Evolutionary conservation across 2,888 invertebrate species (phyloP), one percentile per base, ranked within the genome.

Genomic region (Limnephilus marmoratus): DNA sequence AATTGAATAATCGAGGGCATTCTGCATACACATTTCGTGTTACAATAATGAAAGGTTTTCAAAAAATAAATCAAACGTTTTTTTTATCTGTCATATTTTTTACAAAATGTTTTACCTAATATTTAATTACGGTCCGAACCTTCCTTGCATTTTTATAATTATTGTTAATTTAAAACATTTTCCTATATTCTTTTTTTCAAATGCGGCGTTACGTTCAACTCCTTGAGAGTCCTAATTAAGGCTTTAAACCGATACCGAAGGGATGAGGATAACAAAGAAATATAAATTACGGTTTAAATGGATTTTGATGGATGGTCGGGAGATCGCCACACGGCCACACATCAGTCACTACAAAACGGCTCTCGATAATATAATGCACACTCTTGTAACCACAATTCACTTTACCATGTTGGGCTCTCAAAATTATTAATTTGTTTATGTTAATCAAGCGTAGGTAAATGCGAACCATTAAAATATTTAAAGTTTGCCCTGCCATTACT

Each of bases 191-290:
- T 83, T 37, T 83, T 86, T 86, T 45, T 45, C 45, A 49, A 41
- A 68, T 24, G 68, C 68, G 24, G 68, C 24, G 24, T 68, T 68
- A 45, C 86, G 80, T 45, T 89, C 34, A 31, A 34, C 68, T 80
- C 37, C 68, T 41, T 80, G 18, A 45, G 37, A 49, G 37, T 89
- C 80, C 80, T 81, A 89, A 89, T 89, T 89, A 89, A 87, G 87
- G 88, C 11, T 81, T 80, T 89, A 80, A 89, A 89, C 68, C 88
- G 88, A 89, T 89, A 80, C 80, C 41, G 41, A 81, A 80, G 80
- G 88, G 80, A 89, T 89, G 41, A 89, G 88, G 88, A 89, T 89
- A 89, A 89, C 88, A 89, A 89, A 89, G 88, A 89, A 89, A 89
- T 37, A 80, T 18, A 89, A 89, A 80, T 89, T 68, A 80, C 34